Base-by-base conservation (phyloP, 2,888 invertebrate genomes). In the Drosophila pegasa region DNA sequence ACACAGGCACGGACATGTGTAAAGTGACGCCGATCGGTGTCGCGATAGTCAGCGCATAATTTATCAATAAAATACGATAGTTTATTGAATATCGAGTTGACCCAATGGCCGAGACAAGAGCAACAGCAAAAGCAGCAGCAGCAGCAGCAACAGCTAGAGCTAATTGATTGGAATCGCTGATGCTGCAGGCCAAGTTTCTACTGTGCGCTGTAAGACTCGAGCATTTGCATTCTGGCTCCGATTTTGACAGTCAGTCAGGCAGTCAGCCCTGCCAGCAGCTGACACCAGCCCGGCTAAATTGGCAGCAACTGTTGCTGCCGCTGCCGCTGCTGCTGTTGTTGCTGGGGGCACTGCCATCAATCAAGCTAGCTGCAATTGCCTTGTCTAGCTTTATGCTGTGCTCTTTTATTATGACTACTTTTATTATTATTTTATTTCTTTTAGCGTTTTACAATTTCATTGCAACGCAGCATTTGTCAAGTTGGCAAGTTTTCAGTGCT, bases 1-100 rank as follows among this genome's bases (percentile, higher is more conserved):
- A 67, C 81, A 64, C 85, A 62, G 50, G 77, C 60, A 73, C 70
- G 63, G 62, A 85, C 82, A 87, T 81, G 77, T 82, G 83, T 88
- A 80, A 88, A 86, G 75, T 80, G 80, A 86, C 87, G 83, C 83
- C 83, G 77, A 77, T 77, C 69, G 79, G 79, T 78, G 78, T 78
- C 63, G 62, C 65, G 79, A 79, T 70, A 76, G 80, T 70, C 88
- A 51, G 61, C 67, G 83, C 83, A 82, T 83, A 83, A 82, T 80
- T 83, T 78, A 86, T 86, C 83, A 78, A 86, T 78, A 83, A 83
- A 83, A 80, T 83, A 62, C 60, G 64, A 75, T 69, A 75, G 64
- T 70, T 71, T 71, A 82, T 70, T 62, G 80, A 87, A 66, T 72
- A 63, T 64, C 52, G 81, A 75, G 41, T 81, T 83, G 88, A 87